phyloP scores from a whole-genome alignment of 2,888 invertebrate genomes.

The Phortica okadai region DNA sequence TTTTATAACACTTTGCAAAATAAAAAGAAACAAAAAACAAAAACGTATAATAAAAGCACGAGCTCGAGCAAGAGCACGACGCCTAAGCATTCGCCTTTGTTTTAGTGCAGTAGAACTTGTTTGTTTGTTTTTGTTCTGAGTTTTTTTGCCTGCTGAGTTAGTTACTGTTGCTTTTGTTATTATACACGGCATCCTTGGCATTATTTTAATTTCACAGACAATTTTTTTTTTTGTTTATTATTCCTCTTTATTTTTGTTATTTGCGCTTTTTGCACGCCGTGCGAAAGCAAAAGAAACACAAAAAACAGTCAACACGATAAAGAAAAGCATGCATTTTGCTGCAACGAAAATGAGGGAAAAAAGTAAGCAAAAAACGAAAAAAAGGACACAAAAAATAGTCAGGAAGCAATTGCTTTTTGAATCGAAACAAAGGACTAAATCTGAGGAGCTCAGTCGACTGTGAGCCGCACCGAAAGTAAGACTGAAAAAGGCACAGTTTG shows the following conservation, averaged over 20 bases:
- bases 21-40: neutral
- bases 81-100: neutral
- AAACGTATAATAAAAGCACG: neutral
- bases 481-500: neutral
- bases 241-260: neutral
- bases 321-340: constrained; percentile 25
- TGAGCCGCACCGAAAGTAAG: neutral
- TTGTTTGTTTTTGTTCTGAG: neutral
- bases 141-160: constrained; percentile 20
- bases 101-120: constrained; percentile 5
- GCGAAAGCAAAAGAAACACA: neutral
- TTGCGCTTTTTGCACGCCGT: neutral
- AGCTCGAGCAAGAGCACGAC: neutral
- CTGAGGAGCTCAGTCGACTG: neutral
- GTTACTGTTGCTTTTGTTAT: constrained; percentile 32
- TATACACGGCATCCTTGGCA: constrained; percentile 26
- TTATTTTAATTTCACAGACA: constrained; percentile 27
- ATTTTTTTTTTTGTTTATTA: constrained; percentile 5
- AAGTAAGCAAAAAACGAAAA: neutral
- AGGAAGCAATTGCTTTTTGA: constrained; percentile 29
- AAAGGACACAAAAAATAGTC: neutral
- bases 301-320: neutral
- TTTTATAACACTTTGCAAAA: constrained; percentile 9
- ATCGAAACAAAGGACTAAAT: constrained; percentile 8
- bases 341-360: constrained; percentile 14